Percentiles rank a stretch among this genome's conserved stretches.
Conservation (phyloP, 2,888 invertebrate species). For the Oligia strigilis region DNA sequence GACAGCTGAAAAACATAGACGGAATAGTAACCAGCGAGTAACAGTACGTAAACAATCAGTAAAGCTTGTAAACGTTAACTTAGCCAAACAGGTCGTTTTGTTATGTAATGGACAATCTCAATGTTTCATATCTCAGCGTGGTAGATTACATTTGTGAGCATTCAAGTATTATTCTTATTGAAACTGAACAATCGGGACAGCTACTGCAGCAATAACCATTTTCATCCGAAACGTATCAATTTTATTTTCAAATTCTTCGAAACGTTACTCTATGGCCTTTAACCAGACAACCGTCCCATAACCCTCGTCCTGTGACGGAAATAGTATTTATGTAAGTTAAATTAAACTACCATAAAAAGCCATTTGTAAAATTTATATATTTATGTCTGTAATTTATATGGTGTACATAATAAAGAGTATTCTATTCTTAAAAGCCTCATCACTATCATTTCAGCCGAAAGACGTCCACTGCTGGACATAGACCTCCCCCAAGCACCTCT, state of each 20-base stretch:
- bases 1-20: constrained; percentile 63
- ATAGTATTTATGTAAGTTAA: not conserved
- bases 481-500: too few relatives aligned
- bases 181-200: constrained; percentile 28
- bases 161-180: constrained; percentile 24
- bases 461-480: too few relatives aligned
- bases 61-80: constrained; percentile 65
- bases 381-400: too few relatives aligned
- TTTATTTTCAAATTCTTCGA: not conserved
- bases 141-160: constrained; percentile 10
- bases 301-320: not conserved
- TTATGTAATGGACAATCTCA: constrained; percentile 40
- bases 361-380: too few relatives aligned
- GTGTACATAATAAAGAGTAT: too few relatives aligned
- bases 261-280: not conserved
- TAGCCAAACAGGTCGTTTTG: constrained; percentile 38
- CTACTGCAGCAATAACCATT: constrained; percentile 13
- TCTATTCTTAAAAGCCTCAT: too few relatives aligned
- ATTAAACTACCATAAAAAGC: not conserved
- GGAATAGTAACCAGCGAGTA: constrained; percentile 55
- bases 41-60: constrained; percentile 66
- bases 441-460: too few relatives aligned
- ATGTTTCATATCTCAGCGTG: constrained; percentile 25
- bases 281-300: not conserved
- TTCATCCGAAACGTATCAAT: not conserved